Conservation (phyloP, 2,113 vertebrate species). For the Cepphus grylle region DNA sequence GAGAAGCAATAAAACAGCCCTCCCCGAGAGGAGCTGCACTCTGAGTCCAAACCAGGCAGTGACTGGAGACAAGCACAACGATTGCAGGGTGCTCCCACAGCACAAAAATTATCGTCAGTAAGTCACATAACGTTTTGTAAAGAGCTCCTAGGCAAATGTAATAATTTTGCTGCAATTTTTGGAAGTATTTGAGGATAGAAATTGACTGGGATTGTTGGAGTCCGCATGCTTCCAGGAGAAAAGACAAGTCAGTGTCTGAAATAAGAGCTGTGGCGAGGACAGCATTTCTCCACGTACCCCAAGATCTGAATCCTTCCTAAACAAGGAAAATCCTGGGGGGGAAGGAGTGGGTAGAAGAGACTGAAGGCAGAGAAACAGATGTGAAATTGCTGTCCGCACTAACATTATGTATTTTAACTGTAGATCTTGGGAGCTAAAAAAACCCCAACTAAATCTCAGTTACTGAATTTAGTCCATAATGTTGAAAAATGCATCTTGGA, state of each 20-base stretch:
- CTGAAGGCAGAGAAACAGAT: not conserved
- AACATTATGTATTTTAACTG: not conserved
- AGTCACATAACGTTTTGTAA: not conserved
- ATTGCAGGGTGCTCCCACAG: not conserved
- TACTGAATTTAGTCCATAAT: not conserved
- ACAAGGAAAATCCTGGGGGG: too few species aligned
- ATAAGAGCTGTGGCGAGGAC: not conserved
- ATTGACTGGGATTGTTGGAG: not conserved
- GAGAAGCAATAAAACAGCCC: not conserved
- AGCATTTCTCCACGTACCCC: not conserved
- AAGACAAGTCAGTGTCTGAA: not conserved
- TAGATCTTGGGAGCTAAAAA: not conserved
- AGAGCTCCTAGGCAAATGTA: not conserved
- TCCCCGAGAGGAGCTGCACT: not conserved
- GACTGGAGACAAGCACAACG: not conserved
- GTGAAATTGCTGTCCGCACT: not conserved
- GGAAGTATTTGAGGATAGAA: not conserved
- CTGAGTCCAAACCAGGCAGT: not conserved
- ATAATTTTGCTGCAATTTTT: not conserved
- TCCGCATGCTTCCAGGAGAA: not conserved
- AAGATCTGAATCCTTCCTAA: not conserved
- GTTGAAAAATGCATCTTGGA: not conserved
- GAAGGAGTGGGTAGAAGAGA: accelerated
- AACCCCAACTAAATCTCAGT: not conserved
- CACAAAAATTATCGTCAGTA: not conserved